phyloP scores from a whole-genome alignment of 1,140 invertebrate genomes.

The Drosophila ananassae region DNA sequence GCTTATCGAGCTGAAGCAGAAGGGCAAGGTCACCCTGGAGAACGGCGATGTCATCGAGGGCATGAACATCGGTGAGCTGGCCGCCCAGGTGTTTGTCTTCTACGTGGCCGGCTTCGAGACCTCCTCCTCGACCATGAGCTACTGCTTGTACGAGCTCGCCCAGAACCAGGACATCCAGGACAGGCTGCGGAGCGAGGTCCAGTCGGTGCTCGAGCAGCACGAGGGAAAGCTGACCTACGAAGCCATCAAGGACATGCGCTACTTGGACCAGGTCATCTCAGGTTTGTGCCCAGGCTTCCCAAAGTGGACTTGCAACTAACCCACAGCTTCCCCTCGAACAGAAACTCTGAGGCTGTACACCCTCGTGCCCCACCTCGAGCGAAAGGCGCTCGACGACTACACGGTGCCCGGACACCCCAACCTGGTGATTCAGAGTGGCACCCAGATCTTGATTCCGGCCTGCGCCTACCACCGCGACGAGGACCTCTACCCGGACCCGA shows the following conservation, averaged over 20 bases:
- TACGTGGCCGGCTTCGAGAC: slow-evolving; percentile 87
- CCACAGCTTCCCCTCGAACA: slow-evolving; percentile 40
- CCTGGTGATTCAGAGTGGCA: slow-evolving; percentile 86
- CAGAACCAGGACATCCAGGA: slow-evolving; percentile 84
- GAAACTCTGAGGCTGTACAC: slow-evolving; percentile 89
- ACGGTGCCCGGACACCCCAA: slow-evolving; percentile 86
- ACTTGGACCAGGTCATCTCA: slow-evolving; percentile 86
- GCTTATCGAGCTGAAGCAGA: slow-evolving; percentile 85
- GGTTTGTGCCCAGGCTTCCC: slow-evolving; percentile 65
- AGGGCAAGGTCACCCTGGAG: slow-evolving; percentile 49
- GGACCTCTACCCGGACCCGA: slow-evolving; percentile 85
- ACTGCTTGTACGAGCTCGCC: slow-evolving; percentile 85
- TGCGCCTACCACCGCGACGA: slow-evolving; percentile 86
- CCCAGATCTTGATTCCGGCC: slow-evolving; percentile 86
- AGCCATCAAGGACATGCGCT: slow-evolving; percentile 85
- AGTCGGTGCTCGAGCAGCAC: slow-evolving; percentile 83
- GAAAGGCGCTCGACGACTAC: slow-evolving; percentile 86
- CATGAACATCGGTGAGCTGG: slow-evolving; percentile 69
- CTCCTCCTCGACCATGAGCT: slow-evolving; percentile 84
- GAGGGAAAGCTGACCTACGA: slow-evolving; percentile 86
- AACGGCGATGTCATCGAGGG: slow-evolving; percentile 57
- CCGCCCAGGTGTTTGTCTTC: slow-evolving; percentile 86
- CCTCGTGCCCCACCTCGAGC: slow-evolving; percentile 86
- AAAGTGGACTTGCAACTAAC: not conserved
- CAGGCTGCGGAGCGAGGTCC: slow-evolving; percentile 84